Evolutionary conservation across 2,888 invertebrate genomes (phyloP), one percentile per base, ranked within the genome.

Genomic region (Drosophila kuntzei): DNA sequence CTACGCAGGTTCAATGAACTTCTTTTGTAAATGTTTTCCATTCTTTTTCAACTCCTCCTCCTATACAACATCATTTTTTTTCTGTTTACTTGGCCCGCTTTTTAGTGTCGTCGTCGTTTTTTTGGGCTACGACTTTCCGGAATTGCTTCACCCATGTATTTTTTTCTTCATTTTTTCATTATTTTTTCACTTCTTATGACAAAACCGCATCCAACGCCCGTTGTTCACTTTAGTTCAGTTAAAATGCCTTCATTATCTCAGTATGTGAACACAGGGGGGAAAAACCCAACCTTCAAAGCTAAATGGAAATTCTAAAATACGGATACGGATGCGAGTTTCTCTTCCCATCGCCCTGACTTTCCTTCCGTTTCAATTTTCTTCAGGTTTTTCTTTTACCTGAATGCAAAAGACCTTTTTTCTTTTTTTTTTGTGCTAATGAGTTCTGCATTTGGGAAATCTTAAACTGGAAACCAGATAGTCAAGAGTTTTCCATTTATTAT

Each of bases 1-100:
- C 73, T 80, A 71, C 66, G 80, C 71, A 69, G 77, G 85, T 89
- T 89, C 89, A 87, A 53, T 71, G 88, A 89, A 77, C 88, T 85
- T 80, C 71, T 87, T 88, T 89, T 79, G 77, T 87, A 79, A 85
- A 85, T 82, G 88, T 88, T 82, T 89, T 87, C 61, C 75, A 71
- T 68, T 71, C 70, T 76, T 67, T 61, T 67, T 50, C 44, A 39
- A 41, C 49, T 49, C 34, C 46, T 61, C 36, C 37, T 41, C 39
- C 25, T 37, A 50, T 44, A 43, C 66, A 22, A 41, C 53, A 41
- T 78, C 43, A 67, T 66, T 59, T 80, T 78, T 68, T 71, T 71
- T 59, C 76, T 78, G 87, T 86, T 82, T 82, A 86, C 77, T 86
- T 82, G 79, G 88, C 81, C 88, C 62, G 82, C 79, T 87, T 76